A percentile compares a stretch with the other conserved stretches of the same genome.
Evolutionary conservation across 1,140 invertebrate species (phyloP).

Genomic region (Nixonia krombeini): DNA sequence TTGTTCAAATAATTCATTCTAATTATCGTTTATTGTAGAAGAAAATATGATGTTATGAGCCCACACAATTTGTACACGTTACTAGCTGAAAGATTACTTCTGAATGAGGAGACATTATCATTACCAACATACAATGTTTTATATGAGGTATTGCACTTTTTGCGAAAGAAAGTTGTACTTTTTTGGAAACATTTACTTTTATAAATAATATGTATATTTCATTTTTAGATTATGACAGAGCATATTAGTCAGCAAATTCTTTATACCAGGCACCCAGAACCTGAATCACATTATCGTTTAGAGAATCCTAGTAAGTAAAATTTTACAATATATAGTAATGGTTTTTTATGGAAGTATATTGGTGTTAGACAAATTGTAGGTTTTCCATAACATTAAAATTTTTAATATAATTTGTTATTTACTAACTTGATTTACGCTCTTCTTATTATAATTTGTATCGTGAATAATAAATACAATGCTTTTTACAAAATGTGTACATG

Average conservation of each 20-base stretch:
- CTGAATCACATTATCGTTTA: conserved; percentile 93
- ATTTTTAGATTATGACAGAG: conserved; percentile 90
- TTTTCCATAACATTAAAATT: too few relatives aligned
- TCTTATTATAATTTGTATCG: too few relatives aligned
- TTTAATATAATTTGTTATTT: too few relatives aligned
- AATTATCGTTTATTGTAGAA: conserved; percentile 72
- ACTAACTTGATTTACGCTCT: too few relatives aligned
- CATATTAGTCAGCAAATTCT: conserved; percentile 95
- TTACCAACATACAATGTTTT: conserved; percentile 98
- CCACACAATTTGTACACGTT: conserved; percentile 98
- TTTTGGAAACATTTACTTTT: too few relatives aligned
- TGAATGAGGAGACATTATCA: conserved; percentile 91
- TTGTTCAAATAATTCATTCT: conserved; percentile 2
- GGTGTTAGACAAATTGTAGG: too few relatives aligned
- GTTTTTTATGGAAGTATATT: too few relatives aligned
- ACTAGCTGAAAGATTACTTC: conserved; percentile 90
- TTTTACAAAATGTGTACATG: too few relatives aligned
- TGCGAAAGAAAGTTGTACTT: conserved; percentile 7
- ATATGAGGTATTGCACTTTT: conserved; percentile 82
- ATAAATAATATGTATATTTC: too few relatives aligned
- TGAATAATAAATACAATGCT: too few relatives aligned
- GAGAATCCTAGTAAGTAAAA: conserved; percentile 94
- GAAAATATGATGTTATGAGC: conserved; percentile 99
- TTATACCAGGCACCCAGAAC: conserved; percentile 92
- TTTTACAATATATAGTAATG: not conserved